These are phyloP conservation scores for Kryptopterus vitreolus DNA, from an alignment of 2,797 vertebrate genomes.

Conservation along the genomic window DNA sequence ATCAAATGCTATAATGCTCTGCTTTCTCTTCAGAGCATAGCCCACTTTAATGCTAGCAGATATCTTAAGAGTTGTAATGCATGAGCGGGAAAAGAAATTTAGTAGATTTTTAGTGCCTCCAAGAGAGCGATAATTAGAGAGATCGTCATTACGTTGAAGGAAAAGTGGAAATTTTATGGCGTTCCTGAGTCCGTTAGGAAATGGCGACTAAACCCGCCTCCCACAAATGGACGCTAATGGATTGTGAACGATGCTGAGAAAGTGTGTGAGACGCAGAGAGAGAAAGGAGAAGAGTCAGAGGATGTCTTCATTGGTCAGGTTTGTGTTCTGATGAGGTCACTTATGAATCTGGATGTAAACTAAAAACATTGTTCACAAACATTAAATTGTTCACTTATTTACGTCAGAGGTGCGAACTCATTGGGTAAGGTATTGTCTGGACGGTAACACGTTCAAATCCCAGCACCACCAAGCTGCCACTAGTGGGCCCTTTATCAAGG, in stretches of 20 bases:
- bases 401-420: too few relatives aligned
- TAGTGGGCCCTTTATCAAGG: too few relatives aligned
- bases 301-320: too few relatives aligned
- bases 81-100: neutral
- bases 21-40: neutral
- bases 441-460: too few relatives aligned
- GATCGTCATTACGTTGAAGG: neutral
- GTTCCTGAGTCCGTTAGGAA: conserved; percentile 5
- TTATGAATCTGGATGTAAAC: neutral
- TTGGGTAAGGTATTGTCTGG: too few relatives aligned
- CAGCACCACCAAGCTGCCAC: too few relatives aligned
- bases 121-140: neutral
- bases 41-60: neutral
- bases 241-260: neutral
- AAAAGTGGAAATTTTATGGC: neutral
- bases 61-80: neutral
- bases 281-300: neutral
- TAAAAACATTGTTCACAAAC: neutral
- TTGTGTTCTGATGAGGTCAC: neutral
- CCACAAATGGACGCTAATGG: conserved; percentile 1
- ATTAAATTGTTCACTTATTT: too few relatives aligned
- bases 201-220: neutral
- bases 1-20: neutral
- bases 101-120: neutral
- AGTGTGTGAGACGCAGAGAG: neutral